Percentiles rank a stretch among this genome's conserved stretches.
Conservation (phyloP, 2,113 vertebrate genomes). For the Takifugu bimaculatus region DNA sequence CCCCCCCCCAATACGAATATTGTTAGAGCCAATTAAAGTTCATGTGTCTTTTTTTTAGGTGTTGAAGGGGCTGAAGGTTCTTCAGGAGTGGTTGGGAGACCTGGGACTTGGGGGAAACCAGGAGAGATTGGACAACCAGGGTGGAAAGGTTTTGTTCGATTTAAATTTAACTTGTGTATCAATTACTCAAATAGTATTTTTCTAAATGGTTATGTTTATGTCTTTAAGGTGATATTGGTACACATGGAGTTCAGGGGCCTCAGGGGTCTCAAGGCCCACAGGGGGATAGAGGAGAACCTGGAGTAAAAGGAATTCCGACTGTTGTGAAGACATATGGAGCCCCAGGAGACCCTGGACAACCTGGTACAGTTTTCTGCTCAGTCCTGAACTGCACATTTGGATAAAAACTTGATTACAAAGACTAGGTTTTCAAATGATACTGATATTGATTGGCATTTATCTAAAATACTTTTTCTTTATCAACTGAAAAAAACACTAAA, state of each 20-base stretch:
- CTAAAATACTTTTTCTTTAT: too few species aligned
- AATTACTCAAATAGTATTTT: background rate
- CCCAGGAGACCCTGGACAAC: conserved; percentile 48
- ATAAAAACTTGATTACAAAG: too few species aligned
- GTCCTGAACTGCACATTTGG: background rate
- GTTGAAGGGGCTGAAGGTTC: conserved; percentile 46
- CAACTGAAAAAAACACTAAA: too few species aligned
- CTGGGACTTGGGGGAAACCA: conserved; percentile 49
- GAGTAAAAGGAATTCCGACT: conserved; percentile 43
- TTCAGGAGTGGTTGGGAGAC: conserved; percentile 45
- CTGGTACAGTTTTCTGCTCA: conserved; percentile 35
- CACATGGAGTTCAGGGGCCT: conserved; percentile 34
- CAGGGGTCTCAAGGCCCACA: conserved; percentile 45
- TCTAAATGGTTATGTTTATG: background rate
- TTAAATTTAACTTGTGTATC: background rate
- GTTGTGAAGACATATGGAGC: conserved; percentile 32
- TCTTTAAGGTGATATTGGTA: conserved; percentile 49
- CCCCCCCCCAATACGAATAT: too few species aligned
- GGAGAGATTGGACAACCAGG: conserved; percentile 55
- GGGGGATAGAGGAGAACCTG: conserved; percentile 55
- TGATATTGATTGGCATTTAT: too few species aligned
- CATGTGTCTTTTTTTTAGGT: conserved; percentile 44
- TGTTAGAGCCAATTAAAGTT: too few species aligned
- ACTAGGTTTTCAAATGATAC: too few species aligned
- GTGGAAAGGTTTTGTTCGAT: conserved; percentile 48